Evolutionary conservation across 2,113 vertebrate genomes (phyloP).

Genomic region (Apistogramma diplotaenia): DNA sequence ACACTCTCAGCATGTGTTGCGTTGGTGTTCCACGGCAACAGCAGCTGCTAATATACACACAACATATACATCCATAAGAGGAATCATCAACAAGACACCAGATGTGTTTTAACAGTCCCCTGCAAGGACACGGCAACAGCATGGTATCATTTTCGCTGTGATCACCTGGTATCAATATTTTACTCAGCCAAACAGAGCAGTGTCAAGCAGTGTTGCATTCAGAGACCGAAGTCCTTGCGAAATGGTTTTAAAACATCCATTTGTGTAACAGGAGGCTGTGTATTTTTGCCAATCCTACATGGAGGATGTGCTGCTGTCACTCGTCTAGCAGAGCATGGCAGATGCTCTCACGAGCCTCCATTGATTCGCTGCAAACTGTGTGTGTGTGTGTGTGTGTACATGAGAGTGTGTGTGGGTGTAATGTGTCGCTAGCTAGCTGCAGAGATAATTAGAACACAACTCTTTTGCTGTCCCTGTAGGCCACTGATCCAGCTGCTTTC

Average conservation of each 20-base stretch:
- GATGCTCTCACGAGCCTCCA: slow-evolving; percentile 49
- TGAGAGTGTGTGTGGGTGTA: slow-evolving; percentile 2
- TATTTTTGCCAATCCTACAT: slow-evolving; percentile 15
- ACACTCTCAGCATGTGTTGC: slow-evolving; percentile 10
- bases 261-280: slow-evolving; percentile 11
- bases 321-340: slow-evolving; percentile 45
- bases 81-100: not conserved
- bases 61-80: not conserved
- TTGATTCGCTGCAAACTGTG: slow-evolving; percentile 49
- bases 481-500: slow-evolving; percentile 75
- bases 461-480: slow-evolving; percentile 73
- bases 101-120: not conserved
- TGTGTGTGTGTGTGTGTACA: not conserved
- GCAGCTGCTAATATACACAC: not conserved
- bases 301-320: slow-evolving; percentile 26
- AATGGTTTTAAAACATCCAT: slow-evolving; percentile 39
- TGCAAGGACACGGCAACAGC: not conserved
- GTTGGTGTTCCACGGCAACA: slow-evolving; percentile 30
- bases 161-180: slow-evolving; percentile 24
- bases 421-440: slow-evolving; percentile 63
- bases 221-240: not conserved
- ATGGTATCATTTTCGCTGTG: slow-evolving; percentile 7
- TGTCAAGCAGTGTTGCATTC: not conserved
- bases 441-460: slow-evolving; percentile 78
- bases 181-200: not conserved